These are phyloP conservation scores for Podarcis muralis DNA, from an alignment of 2,113 vertebrate species.

Conservation along the genomic window DNA sequence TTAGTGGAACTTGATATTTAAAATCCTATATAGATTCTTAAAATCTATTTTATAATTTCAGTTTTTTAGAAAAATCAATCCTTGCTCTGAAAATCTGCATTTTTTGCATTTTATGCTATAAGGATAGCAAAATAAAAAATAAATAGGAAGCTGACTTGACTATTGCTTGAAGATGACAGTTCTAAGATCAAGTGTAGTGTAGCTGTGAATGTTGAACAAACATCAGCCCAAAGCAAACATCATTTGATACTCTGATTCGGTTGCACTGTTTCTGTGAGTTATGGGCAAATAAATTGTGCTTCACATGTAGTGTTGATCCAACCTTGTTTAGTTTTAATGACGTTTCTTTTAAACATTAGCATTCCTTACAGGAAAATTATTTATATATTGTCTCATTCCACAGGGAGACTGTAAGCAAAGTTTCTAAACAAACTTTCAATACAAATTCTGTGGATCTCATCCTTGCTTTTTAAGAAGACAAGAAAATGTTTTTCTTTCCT, in stretches of 20 bases:
- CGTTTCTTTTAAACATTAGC: conserved; percentile 6
- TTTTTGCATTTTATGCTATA: not conserved
- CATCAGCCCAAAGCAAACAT: not conserved
- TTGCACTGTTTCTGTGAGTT: not conserved
- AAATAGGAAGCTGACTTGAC: not conserved
- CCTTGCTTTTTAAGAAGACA: conserved; percentile 21
- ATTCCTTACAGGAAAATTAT: conserved; percentile 33
- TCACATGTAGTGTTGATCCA: too few species aligned
- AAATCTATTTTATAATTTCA: not conserved
- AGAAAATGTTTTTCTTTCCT: conserved; percentile 23
- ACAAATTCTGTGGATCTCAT: conserved; percentile 28
- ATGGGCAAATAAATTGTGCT: not conserved
- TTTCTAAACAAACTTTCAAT: conserved; percentile 23
- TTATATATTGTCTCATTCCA: conserved; percentile 37
- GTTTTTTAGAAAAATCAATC: not conserved
- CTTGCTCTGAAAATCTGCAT: not conserved
- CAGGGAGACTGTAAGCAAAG: conserved; percentile 34
- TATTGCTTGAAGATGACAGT: not conserved
- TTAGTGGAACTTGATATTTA: not conserved
- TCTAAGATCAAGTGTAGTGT: not conserved
- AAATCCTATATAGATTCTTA: not conserved
- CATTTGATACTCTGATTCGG: not conserved
- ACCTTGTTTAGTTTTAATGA: not conserved
- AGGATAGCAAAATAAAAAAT: not conserved
- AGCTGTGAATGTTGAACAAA: not conserved